Conservation (phyloP, 2,113 vertebrate species). For the Neotragus moschatus region DNA sequence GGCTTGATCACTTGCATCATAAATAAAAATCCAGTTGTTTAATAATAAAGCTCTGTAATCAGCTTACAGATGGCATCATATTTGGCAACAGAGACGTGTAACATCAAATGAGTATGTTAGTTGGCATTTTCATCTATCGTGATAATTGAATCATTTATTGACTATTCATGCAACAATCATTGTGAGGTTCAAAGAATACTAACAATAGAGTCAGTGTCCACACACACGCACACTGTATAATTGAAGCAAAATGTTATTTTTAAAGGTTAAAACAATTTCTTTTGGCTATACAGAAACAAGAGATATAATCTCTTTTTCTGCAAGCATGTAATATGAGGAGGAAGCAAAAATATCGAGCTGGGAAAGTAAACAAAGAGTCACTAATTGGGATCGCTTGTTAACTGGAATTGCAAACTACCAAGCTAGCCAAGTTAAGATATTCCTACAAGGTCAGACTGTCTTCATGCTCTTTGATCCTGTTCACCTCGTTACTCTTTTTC, state of each 20-base stretch:
- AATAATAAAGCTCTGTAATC: background rate
- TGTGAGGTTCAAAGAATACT: background rate
- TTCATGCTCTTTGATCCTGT: background rate
- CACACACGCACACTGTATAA: background rate
- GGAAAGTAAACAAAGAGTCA: background rate
- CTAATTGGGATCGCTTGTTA: background rate
- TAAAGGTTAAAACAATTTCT: background rate
- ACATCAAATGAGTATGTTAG: background rate
- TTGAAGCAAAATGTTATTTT: slow-evolving; percentile 15
- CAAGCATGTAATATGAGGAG: background rate
- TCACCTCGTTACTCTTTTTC: background rate
- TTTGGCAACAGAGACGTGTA: background rate
- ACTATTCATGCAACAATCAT: background rate
- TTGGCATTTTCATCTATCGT: background rate
- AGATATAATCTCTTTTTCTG: background rate
- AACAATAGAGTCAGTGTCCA: background rate
- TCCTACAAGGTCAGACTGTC: background rate
- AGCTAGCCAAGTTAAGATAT: background rate
- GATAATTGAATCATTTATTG: background rate
- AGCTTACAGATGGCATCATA: background rate
- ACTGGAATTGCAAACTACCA: background rate
- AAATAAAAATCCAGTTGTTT: background rate
- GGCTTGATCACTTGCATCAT: background rate
- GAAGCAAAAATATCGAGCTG: background rate
- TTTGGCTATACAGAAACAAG: background rate